phyloP scores from a whole-genome alignment of 2,888 invertebrate genomes.

The Leistus spinibarbis region DNA sequence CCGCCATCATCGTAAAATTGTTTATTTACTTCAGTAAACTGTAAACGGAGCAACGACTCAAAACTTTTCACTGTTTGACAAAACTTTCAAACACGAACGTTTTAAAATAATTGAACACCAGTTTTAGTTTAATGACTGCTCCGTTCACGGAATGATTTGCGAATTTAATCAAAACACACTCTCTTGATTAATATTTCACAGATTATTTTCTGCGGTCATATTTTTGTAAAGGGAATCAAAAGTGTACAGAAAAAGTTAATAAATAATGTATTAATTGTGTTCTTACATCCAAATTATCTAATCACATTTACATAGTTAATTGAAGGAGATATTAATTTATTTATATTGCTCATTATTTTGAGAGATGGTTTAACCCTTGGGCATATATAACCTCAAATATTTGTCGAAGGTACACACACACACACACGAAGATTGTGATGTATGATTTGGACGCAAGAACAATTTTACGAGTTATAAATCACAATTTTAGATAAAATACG shows the following conservation, averaged over 20 bases:
- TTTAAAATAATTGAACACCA: constrained; percentile 13
- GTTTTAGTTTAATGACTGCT: too few relatives aligned
- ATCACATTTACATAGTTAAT: not conserved
- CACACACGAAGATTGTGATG: not conserved
- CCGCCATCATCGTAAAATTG: not conserved
- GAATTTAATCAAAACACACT: too few relatives aligned
- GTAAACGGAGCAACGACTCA: not conserved
- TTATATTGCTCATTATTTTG: not conserved
- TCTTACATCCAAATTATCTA: not conserved
- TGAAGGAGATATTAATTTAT: too few relatives aligned
- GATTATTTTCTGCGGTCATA: too few relatives aligned
- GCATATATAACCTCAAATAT: not conserved
- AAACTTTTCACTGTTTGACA: not conserved
- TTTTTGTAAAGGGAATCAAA: too few relatives aligned
- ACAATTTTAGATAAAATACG: constrained; percentile 25
- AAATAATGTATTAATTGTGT: not conserved
- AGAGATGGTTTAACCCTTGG: not conserved
- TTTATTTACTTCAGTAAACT: not conserved
- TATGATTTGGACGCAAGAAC: not conserved
- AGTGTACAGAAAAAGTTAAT: too few relatives aligned
- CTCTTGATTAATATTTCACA: too few relatives aligned
- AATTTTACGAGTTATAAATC: constrained; percentile 34
- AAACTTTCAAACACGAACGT: not conserved
- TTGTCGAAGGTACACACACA: not conserved
- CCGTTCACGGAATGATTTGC: too few relatives aligned